Conservation (phyloP, 1,140 invertebrate species). For the Drosophila subpulchrella region DNA sequence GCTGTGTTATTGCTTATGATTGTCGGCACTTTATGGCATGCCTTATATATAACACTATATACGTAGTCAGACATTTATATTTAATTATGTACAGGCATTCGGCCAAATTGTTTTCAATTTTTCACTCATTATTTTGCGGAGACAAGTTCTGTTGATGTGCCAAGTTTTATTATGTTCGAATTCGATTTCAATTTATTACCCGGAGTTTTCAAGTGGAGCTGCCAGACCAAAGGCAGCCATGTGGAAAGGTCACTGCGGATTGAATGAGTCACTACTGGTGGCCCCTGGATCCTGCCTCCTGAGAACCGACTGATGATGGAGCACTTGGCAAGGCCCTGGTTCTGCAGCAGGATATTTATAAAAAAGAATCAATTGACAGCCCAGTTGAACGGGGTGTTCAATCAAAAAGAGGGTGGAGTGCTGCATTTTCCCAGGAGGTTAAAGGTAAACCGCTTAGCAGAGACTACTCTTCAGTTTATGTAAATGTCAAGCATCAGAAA, state of each 20-base stretch:
- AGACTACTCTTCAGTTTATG: constrained; percentile 3
- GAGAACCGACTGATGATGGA: constrained; percentile 54
- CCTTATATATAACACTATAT: not conserved
- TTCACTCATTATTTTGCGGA: constrained; percentile 15
- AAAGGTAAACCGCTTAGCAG: constrained; percentile 13
- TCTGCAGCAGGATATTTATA: constrained; percentile 5
- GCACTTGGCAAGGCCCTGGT: constrained; percentile 44
- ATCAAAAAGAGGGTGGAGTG: constrained; percentile 1
- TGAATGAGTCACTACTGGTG: constrained; percentile 15
- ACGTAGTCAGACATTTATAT: constrained; percentile 18
- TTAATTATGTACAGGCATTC: constrained; percentile 36
- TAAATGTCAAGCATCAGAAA: not conserved
- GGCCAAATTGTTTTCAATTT: constrained; percentile 13
- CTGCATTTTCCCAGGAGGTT: constrained; percentile 5
- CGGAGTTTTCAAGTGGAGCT: constrained; percentile 16
- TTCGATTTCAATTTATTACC: constrained; percentile 48
- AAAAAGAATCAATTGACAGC: constrained; percentile 29
- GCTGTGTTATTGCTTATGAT: constrained; percentile 58
- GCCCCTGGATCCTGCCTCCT: constrained; percentile 1
- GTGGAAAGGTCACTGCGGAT: constrained; percentile 67
- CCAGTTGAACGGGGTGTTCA: constrained; percentile 20
- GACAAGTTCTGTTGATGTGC: constrained; percentile 26
- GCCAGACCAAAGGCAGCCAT: constrained; percentile 29
- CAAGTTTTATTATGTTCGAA: constrained; percentile 46
- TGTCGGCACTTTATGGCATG: constrained; percentile 36